phyloP scores from a whole-genome alignment of 2,888 invertebrate genomes.

The Artemia sinica region DNA sequence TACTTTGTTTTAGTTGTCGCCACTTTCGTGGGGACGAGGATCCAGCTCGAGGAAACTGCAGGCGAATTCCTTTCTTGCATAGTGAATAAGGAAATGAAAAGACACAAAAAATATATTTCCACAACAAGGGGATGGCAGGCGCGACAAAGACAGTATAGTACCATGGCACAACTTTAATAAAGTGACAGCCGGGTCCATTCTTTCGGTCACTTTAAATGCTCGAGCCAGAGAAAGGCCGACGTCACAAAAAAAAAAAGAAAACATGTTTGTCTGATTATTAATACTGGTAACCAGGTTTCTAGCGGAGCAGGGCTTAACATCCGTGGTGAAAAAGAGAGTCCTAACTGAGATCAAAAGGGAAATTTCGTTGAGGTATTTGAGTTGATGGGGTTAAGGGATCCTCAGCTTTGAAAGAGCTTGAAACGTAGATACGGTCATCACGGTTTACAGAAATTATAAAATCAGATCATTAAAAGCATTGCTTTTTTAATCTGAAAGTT shows the following conservation, averaged over 20 bases:
- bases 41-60: background rate
- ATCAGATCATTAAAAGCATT: too few relatives aligned
- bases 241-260: conserved; percentile 13
- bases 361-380: conserved; percentile 23
- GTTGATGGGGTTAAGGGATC: conserved; percentile 14
- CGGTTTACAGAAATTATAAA: too few relatives aligned
- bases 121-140: conserved; percentile 1
- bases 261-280: conserved; percentile 18
- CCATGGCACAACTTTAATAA: conserved; percentile 1
- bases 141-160: background rate
- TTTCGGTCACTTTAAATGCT: conserved; percentile 3
- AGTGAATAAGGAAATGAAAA: conserved; percentile 9
- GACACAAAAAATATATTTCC: conserved; percentile 8
- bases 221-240: conserved; percentile 15
- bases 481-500: too few relatives aligned
- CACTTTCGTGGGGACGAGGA: background rate
- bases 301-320: conserved; percentile 23
- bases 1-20: conserved; percentile 18
- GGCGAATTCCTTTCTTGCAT: conserved; percentile 5
- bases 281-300: conserved; percentile 21
- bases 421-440: too few relatives aligned
- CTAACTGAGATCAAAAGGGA: conserved; percentile 19
- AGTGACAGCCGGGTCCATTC: background rate
- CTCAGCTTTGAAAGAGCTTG: background rate
- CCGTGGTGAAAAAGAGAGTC: conserved; percentile 19